Percentiles rank a stretch among this genome's conserved stretches.
These are phyloP conservation scores for Hydrolagus colliei DNA, from an alignment of 2,797 vertebrate species.

Conservation along the genomic window DNA sequence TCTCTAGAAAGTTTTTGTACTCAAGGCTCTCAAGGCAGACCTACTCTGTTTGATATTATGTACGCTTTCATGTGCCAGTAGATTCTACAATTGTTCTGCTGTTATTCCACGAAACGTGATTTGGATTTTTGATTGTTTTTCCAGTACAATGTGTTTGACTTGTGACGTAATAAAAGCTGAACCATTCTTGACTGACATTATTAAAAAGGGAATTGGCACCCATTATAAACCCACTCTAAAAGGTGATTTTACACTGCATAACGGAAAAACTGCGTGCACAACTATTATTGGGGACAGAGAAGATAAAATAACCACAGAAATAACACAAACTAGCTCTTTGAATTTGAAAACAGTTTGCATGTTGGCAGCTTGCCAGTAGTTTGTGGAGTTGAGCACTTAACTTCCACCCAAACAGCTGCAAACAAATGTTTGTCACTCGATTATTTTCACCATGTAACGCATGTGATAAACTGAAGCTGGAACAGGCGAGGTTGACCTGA, in stretches of 20 bases:
- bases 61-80: neutral
- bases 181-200: neutral
- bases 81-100: neutral
- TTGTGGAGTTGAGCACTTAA: too few relatives aligned
- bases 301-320: neutral
- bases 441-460: too few relatives aligned
- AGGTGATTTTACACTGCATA: neutral
- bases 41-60: neutral
- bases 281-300: neutral
- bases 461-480: too few relatives aligned
- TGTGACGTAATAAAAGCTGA: neutral
- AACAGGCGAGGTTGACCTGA: too few relatives aligned
- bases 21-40: neutral
- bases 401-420: too few relatives aligned
- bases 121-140: neutral
- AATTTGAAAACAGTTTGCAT: neutral
- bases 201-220: neutral
- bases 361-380: neutral
- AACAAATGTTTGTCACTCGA: too few relatives aligned
- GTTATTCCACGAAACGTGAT: neutral
- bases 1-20: neutral
- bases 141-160: neutral
- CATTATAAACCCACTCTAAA: neutral
- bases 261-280: neutral
- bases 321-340: neutral